phyloP scores from a whole-genome alignment of 2,113 vertebrate genomes.

The Perccottus glenii region DNA sequence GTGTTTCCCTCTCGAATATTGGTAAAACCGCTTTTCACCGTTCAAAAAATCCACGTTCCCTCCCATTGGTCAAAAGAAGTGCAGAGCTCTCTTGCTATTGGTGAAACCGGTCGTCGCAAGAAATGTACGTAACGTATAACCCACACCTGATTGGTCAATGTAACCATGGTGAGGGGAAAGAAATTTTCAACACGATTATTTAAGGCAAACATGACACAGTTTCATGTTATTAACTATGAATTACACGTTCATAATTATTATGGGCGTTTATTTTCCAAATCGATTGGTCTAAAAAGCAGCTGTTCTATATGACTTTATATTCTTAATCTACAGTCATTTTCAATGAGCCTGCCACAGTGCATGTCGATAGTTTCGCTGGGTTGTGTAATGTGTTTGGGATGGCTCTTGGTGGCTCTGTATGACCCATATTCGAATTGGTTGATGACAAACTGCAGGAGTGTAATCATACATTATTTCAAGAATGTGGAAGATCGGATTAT shows the following conservation, averaged over 20 bases:
- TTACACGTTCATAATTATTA: background rate
- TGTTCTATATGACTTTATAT: too few relatives aligned
- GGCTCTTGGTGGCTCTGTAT: too few relatives aligned
- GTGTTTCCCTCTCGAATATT: slow-evolving; percentile 71
- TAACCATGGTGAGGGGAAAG: background rate
- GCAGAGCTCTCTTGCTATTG: slow-evolving; percentile 23
- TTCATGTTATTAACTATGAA: slow-evolving; percentile 16
- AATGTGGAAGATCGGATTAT: too few relatives aligned
- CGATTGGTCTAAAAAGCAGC: background rate
- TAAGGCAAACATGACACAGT: slow-evolving; percentile 7
- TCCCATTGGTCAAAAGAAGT: slow-evolving; percentile 56
- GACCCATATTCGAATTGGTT: too few relatives aligned
- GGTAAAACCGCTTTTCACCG: slow-evolving; percentile 56
- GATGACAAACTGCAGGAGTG: too few relatives aligned
- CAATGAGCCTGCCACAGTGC: too few relatives aligned
- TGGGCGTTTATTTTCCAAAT: background rate
- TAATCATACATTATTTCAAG: too few relatives aligned
- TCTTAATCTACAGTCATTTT: too few relatives aligned
- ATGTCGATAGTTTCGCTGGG: too few relatives aligned
- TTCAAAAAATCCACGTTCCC: slow-evolving; percentile 64
- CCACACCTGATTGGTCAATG: slow-evolving; percentile 36
- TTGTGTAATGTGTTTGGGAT: too few relatives aligned
- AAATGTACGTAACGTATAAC: background rate
- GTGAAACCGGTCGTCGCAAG: slow-evolving; percentile 10
- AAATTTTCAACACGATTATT: background rate